Conservation (phyloP, 35 echinoderm and acorn worm species). For the Amphiura filiformis region DNA sequence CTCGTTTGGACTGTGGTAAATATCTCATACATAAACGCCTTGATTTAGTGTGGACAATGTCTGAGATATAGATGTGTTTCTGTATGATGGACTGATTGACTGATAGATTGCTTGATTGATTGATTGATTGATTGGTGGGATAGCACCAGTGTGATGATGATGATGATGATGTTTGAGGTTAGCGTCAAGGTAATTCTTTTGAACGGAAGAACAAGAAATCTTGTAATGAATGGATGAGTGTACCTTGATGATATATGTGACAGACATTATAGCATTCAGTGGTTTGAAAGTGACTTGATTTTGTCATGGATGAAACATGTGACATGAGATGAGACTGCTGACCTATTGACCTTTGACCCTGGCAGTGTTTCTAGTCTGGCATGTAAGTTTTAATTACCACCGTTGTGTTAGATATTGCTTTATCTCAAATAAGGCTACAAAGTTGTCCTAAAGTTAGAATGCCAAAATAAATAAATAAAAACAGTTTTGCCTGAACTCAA, state of each 20-base stretch:
- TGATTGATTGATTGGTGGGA: neutral
- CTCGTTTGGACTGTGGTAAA: neutral
- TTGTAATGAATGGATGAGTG: neutral
- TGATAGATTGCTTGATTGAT: no score
- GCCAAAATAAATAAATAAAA: no score
- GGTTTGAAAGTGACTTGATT: neutral
- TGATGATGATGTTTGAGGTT: neutral
- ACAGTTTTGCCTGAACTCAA: no score
- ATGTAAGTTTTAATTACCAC: neutral
- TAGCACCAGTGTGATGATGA: neutral
- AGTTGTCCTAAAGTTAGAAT: no score
- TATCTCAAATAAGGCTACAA: no score
- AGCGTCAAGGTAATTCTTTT: neutral
- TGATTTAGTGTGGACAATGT: neutral
- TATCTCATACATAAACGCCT: neutral
- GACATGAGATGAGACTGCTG: neutral
- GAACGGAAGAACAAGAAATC: neutral
- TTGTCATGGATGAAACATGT: no score
- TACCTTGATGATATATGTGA: neutral
- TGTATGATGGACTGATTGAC: no score
- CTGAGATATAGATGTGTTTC: no score
- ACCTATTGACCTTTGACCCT: neutral
- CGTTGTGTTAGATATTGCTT: no score
- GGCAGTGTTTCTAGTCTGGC: neutral
- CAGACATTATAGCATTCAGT: neutral